A percentile compares a stretch with the other conserved stretches of the same genome.
Conservation (phyloP, 2,797 vertebrate genomes). For the Lerista edwardsae region DNA sequence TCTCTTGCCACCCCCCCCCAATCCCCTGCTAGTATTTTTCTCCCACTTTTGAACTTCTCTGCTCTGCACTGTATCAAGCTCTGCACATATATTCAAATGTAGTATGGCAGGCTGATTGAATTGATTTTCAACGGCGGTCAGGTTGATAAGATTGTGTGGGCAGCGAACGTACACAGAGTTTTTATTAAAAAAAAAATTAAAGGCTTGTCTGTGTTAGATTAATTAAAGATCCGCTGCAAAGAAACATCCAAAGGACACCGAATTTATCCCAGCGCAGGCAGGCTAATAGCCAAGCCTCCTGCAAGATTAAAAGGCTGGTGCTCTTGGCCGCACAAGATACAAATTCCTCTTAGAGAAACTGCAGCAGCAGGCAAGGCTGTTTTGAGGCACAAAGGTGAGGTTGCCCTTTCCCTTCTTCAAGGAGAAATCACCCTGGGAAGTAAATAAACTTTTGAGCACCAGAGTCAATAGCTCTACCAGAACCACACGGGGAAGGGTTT, state of each 20-base stretch:
- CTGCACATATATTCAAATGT: constrained; percentile 71
- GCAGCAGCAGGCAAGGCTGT: constrained; percentile 50
- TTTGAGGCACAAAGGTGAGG: constrained; percentile 55
- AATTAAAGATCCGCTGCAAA: constrained; percentile 69
- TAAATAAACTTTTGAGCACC: constrained; percentile 58
- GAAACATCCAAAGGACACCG: constrained; percentile 41
- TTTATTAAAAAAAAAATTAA: constrained; percentile 9
- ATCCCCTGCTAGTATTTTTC: not conserved
- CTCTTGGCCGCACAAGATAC: constrained; percentile 50
- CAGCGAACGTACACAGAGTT: constrained; percentile 46
- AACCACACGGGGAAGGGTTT: not conserved
- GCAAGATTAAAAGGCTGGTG: constrained; percentile 9
- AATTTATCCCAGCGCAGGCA: constrained; percentile 60
- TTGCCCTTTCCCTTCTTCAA: constrained; percentile 52
- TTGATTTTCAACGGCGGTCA: constrained; percentile 65
- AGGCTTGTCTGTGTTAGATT: constrained; percentile 59
- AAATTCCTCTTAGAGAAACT: constrained; percentile 49
- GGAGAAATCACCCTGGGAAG: constrained; percentile 57
- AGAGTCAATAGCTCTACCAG: constrained; percentile 31
- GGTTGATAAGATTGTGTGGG: constrained; percentile 67
- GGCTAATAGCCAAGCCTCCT: constrained; percentile 46
- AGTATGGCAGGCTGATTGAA: constrained; percentile 70
- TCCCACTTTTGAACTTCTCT: constrained; percentile 18
- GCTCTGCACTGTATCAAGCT: constrained; percentile 16
- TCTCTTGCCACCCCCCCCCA: not conserved